A percentile compares a stretch with the other conserved stretches of the same genome.
phyloP scores from a whole-genome alignment of 2,797 vertebrate species.

The Hypotaenidia okinawae region DNA sequence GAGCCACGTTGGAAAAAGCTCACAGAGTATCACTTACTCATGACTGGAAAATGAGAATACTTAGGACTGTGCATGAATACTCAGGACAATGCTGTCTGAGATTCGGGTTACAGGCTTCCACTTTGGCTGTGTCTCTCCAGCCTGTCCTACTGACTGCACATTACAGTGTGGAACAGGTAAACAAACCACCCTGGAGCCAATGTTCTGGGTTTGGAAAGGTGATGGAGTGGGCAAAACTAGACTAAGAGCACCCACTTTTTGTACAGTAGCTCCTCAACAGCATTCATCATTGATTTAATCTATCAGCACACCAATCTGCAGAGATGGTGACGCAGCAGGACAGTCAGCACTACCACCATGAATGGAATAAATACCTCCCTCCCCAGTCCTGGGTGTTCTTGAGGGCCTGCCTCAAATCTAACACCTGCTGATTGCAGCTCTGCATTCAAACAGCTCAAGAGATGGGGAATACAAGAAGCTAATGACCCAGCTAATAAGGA shows the following conservation, averaged over 20 bases:
- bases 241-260: neutral
- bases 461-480: neutral
- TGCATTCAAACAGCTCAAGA: neutral
- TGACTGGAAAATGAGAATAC: conserved; percentile 3
- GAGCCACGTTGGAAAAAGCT: conserved; percentile 22
- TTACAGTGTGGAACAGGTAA: neutral
- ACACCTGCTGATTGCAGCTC: neutral
- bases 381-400: neutral
- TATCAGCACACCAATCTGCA: neutral
- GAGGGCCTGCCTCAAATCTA: neutral
- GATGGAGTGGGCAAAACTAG: neutral
- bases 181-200: neutral
- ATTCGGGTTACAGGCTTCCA: conserved; percentile 30
- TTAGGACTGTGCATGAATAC: neutral
- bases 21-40: conserved; percentile 32
- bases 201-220: neutral
- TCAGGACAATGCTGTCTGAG: neutral
- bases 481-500: neutral
- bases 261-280: neutral
- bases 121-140: neutral
- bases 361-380: neutral
- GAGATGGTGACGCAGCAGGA: neutral
- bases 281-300: neutral
- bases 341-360: neutral
- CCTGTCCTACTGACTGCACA: neutral